phyloP scores from a whole-genome alignment of 2,888 invertebrate species.

The Xylocampa areola region DNA sequence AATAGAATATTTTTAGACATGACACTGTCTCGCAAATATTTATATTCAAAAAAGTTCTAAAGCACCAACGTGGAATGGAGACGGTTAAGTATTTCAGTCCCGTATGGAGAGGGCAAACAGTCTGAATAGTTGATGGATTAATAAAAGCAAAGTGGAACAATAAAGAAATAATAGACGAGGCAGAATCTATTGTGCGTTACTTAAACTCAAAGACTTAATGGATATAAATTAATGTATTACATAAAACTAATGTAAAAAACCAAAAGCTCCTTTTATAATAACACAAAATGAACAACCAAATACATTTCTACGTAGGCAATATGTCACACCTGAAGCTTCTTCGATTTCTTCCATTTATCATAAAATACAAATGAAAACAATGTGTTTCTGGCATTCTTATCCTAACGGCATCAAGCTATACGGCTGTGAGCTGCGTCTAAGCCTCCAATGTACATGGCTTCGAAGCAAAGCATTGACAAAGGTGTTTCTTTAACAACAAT shows the following conservation, averaged over 20 bases:
- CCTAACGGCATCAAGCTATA: conserved; percentile 43
- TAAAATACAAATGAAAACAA: conserved; percentile 13
- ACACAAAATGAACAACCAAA: too few relatives aligned
- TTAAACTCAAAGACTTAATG: conserved; percentile 30
- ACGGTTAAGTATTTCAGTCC: conserved; percentile 40
- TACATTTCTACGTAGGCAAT: too few relatives aligned
- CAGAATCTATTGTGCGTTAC: conserved; percentile 31
- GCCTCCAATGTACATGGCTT: conserved; percentile 2
- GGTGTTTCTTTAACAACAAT: conserved; percentile 38
- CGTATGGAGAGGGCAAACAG: conserved; percentile 36
- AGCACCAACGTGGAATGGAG: conserved; percentile 32
- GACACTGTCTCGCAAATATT: conserved; percentile 60
- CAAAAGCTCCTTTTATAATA: background rate
- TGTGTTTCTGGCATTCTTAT: conserved; percentile 8
- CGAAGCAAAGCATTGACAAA: conserved; percentile 29
- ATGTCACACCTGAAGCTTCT: too few relatives aligned
- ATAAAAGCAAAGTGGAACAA: conserved; percentile 62
- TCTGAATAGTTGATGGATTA: conserved; percentile 57
- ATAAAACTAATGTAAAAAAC: background rate
- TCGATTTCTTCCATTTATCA: too few relatives aligned
- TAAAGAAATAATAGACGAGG: conserved; percentile 61
- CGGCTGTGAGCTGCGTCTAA: conserved; percentile 4
- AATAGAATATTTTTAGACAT: conserved; percentile 71
- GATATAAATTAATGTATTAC: conserved; percentile 42
- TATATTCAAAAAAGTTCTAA: conserved; percentile 51